Percentiles rank a stretch among this genome's conserved stretches.
These are phyloP conservation scores for Ellobius talpinus DNA, from an alignment of 2,113 vertebrate species.

Conservation along the genomic window DNA sequence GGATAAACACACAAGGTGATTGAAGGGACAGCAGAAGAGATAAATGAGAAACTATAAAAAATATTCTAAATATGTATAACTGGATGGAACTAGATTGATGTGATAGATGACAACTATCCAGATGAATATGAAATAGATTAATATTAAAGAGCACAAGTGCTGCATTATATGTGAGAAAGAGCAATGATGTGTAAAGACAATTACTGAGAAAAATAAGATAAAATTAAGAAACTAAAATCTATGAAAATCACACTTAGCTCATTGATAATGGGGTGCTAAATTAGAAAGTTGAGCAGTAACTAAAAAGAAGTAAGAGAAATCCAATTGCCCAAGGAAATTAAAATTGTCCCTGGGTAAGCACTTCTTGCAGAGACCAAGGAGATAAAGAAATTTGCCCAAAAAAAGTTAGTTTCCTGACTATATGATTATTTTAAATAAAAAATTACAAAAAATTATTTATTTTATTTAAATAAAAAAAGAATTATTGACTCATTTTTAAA, in stretches of 20 bases:
- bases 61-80: constrained; percentile 6
- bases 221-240: constrained; percentile 67
- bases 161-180: constrained; percentile 61
- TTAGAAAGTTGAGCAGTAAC: background rate
- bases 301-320: background rate
- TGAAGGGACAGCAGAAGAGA: constrained; percentile 38
- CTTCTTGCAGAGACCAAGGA: background rate
- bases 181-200: constrained; percentile 69
- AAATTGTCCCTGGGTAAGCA: background rate
- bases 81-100: constrained; percentile 44
- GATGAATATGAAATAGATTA: constrained; percentile 23
- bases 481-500: background rate
- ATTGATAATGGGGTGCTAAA: constrained; percentile 2
- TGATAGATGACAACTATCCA: constrained; percentile 10
- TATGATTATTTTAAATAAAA: background rate
- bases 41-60: constrained; percentile 62
- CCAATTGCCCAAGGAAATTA: background rate
- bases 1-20: background rate
- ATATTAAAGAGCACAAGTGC: constrained; percentile 55
- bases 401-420: background rate
- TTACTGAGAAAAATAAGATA: constrained; percentile 52
- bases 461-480: constrained; percentile 21
- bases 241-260: constrained; percentile 14
- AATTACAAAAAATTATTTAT: too few species aligned
- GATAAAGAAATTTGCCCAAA: background rate